phyloP scores from a whole-genome alignment of 64 coral and sea anemone species.

The Orbicella faveolata region DNA sequence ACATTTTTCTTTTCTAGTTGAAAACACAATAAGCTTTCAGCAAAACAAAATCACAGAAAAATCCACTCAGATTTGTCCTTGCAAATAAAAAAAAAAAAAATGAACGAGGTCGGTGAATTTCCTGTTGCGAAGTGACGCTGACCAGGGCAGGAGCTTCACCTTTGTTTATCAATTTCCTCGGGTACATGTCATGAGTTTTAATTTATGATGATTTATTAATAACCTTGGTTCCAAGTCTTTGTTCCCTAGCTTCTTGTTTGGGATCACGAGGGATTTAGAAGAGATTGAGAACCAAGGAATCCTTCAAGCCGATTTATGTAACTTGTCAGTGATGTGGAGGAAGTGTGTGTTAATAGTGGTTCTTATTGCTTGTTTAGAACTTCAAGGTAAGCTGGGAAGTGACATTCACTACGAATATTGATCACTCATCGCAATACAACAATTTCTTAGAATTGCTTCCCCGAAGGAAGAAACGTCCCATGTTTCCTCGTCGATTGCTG shows the following conservation, averaged over 20 bases:
- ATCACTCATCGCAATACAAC: background rate
- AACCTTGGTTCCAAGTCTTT: constrained; percentile 43
- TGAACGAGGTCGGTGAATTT: background rate
- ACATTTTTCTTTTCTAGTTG: background rate
- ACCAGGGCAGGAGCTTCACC: constrained; percentile 5
- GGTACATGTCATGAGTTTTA: constrained; percentile 86
- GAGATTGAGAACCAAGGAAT: constrained; percentile 29
- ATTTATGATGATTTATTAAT: constrained; percentile 85
- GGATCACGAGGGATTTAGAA: constrained; percentile 21
- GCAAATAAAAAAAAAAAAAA: background rate
- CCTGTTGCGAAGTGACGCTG: background rate
- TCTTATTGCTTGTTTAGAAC: constrained; percentile 38
- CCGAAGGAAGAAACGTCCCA: background rate
- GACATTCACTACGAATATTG: constrained; percentile 2
- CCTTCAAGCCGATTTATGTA: constrained; percentile 27
- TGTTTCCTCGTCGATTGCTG: background rate
- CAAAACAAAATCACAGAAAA: background rate
- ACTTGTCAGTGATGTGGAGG: constrained; percentile 52
- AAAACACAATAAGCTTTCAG: no score
- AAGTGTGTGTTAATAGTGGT: constrained; percentile 11
- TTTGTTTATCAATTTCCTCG: constrained; percentile 83
- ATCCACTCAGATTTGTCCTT: background rate
- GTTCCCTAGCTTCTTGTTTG: constrained; percentile 40
- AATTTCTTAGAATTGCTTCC: constrained; percentile 18
- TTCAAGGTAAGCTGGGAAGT: constrained; percentile 49